phyloP scores from a whole-genome alignment of 2,888 invertebrate genomes.

The Archips crataeganus region DNA sequence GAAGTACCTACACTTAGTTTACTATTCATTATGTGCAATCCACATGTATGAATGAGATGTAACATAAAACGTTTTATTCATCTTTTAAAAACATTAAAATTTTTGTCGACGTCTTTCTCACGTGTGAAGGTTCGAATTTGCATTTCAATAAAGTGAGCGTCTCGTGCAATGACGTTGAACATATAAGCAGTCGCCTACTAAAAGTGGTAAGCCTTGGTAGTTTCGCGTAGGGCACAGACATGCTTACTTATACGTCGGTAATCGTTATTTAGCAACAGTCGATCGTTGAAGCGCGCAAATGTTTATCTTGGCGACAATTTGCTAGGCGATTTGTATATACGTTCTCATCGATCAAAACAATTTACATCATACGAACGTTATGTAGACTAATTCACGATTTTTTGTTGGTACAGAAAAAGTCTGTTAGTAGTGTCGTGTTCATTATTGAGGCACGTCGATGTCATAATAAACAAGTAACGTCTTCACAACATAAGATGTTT shows the following conservation, averaged over 20 bases:
- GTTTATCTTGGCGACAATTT: constrained; percentile 57
- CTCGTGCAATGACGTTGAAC: constrained; percentile 56
- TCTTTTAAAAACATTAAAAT: constrained; percentile 36
- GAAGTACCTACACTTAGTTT: constrained; percentile 50
- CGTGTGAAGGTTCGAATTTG: constrained; percentile 54
- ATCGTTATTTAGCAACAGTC: constrained; percentile 66
- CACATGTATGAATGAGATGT: constrained; percentile 16
- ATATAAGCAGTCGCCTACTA: constrained; percentile 57
- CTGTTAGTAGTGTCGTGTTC: constrained; percentile 16
- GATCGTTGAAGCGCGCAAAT: constrained; percentile 64
- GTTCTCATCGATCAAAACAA: constrained; percentile 21
- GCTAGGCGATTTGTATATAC: constrained; percentile 48
- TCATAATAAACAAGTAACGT: constrained; percentile 38
- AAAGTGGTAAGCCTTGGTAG: constrained; percentile 84
- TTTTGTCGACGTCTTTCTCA: constrained; percentile 18
- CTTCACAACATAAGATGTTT: constrained; percentile 55
- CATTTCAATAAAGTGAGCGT: constrained; percentile 55
- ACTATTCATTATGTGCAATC: constrained; percentile 43
- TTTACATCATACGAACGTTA: constrained; percentile 19
- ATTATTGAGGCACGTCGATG: constrained; percentile 18
- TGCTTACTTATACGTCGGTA: constrained; percentile 48
- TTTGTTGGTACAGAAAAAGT: constrained; percentile 13
- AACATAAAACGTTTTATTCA: constrained; percentile 24
- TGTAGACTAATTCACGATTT: constrained; percentile 21
- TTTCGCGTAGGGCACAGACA: constrained; percentile 67